Evolutionary conservation across 2,888 invertebrate genomes (phyloP).

Genomic region (Agonopterix subpropinquella): DNA sequence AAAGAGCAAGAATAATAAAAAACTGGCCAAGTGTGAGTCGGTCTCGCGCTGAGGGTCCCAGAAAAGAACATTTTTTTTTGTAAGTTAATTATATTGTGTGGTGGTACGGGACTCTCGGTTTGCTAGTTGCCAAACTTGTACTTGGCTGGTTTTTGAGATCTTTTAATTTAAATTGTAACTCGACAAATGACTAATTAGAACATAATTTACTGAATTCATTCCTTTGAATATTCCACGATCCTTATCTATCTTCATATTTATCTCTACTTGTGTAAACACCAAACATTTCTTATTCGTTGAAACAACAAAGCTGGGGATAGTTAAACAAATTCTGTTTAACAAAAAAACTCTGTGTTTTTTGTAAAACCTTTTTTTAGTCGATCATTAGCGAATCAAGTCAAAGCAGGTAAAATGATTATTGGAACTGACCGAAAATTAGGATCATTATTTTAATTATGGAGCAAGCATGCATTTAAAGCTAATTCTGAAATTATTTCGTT

Average conservation of each 20-base stretch:
- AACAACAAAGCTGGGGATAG: slow-evolving; percentile 36
- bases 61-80: too few relatives aligned
- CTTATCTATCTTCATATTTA: slow-evolving; percentile 40
- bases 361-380: slow-evolving; percentile 13
- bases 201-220: slow-evolving; percentile 54
- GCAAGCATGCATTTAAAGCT: slow-evolving; percentile 42
- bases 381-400: slow-evolving; percentile 57
- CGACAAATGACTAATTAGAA: slow-evolving; percentile 23
- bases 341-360: background rate
- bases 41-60: too few relatives aligned
- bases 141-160: too few relatives aligned
- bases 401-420: slow-evolving; percentile 58
- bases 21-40: too few relatives aligned
- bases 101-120: too few relatives aligned
- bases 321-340: slow-evolving; percentile 12
- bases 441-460: slow-evolving; percentile 69
- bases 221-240: slow-evolving; percentile 23
- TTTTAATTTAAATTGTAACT: too few relatives aligned
- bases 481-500: slow-evolving; percentile 32
- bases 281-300: slow-evolving; percentile 51
- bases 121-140: too few relatives aligned
- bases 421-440: slow-evolving; percentile 53
- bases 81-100: too few relatives aligned
- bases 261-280: slow-evolving; percentile 39
- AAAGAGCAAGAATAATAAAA: too few relatives aligned